Base-by-base conservation (phyloP, 2,113 vertebrate genomes). In the Rhea americana region DNA sequence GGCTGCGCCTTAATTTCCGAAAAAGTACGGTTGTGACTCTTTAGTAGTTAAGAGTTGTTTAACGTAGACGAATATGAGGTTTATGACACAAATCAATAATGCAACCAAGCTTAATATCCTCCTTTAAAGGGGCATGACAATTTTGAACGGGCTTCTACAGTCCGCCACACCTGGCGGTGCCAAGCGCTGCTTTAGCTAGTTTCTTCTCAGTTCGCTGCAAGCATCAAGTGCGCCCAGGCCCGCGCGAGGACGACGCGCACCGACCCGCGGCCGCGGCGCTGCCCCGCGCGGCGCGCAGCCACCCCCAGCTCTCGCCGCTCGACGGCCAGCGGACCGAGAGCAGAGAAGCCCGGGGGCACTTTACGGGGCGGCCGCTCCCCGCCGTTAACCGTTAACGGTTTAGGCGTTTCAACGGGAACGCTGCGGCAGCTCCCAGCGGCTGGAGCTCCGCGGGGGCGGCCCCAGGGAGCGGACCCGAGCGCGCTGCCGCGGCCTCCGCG, bases 271-370 rank as follows among this genome's bases (percentile, higher is more conserved):
- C 26, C 72, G 70, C 82, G 87, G 62, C 0, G 61, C 39, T 55
- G 50, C 47, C 61, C 39, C 50, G 50, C 47, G 22, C 3, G 28
- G 68, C 68, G 30, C 0, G 24, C 7, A 32, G 51, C 56, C n/a
- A 32, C 32, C 0, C 7, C 19, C 7, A 95, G 71, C 73, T 50
- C 79, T 39, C 82, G 87, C 9, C 45, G 26, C 13, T 2, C 13
- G 20, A 24, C 3, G 5, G 26, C 18, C 47, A 63, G n/a, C 0
- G 0, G 4, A 77, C 0, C 2, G 87, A 58, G 20, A 48, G 45
- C 47, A 14, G 53, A 50, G 21, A 43, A 76, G 45, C 14, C 48
- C 43, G 5, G 5, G 80, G 67, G 45, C 16, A 25, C 13, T 0
- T 3, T 0, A 25, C 45, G 8, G 68, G 50, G 61, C 7, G 5